Base-by-base conservation (phyloP, 1,140 invertebrate genomes). In the Copidosoma floridanum region DNA sequence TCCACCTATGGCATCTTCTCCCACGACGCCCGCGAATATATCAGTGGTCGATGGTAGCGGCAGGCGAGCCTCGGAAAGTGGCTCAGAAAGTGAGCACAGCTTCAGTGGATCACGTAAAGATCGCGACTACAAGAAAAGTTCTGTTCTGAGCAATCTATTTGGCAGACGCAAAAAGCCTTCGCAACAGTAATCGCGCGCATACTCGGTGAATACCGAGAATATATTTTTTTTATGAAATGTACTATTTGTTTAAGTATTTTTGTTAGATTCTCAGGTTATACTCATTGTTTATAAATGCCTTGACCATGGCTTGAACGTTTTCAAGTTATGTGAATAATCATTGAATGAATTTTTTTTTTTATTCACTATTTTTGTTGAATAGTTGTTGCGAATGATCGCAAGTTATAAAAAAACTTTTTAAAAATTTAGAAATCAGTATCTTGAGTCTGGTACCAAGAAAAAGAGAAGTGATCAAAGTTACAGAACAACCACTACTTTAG, bases 31-130 rank as follows among this genome's bases (percentile, higher is more conserved):
- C 47, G 67, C 72, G 51, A 73, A 62, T 44, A 66, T 73, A 1
- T 65, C 72, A 3, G 72, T 78, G 1, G 71, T 80, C 3, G 75
- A 75, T 27, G 71, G 74, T 2, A 73, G 72, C 26, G 71, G 72
- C 3, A 71, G 77, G 62, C 69, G 77, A 67, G 70, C 75, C 14
- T 79, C 78, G 1, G 79, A 82, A 54, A 82, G 79, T 64, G 78
- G 78, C n/a, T 79, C 79, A 2, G 80, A 82, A 57, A 81, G 79
- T 53, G 79, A 81, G 51, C 78, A 81, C 24, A 81, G 71, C 23
- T 65, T 67, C n/a, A 68, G 65, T 26, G 67, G 71, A 29, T 71
- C 66, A 59, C 73, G 79, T 3, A 80, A 80, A 54, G 77, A 79
- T 58, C 72, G 76, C 3, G 79, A 82, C 64, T 76, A 74, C 48